Conservation (phyloP, 2,888 invertebrate species). For the Tribolium freemani region DNA sequence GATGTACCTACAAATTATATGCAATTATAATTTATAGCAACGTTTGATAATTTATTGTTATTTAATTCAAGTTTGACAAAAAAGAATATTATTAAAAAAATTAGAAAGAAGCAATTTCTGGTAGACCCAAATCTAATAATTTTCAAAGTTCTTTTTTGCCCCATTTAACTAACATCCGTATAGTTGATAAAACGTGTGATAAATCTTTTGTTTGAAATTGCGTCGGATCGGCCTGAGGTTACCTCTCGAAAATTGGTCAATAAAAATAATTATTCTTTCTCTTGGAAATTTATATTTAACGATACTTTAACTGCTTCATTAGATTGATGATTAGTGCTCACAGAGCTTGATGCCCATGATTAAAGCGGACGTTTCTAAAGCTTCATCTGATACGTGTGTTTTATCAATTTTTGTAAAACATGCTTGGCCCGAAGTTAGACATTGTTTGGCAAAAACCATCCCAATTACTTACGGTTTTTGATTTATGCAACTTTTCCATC, state of each 20-base stretch:
- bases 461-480: constrained; percentile 21
- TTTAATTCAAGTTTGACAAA: no score
- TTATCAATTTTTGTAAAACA: constrained; percentile 10
- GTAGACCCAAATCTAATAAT: no score
- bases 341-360: constrained; percentile 7
- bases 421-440: neutral
- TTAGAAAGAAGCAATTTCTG: no score
- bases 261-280: neutral
- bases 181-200: no score
- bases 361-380: constrained; percentile 5
- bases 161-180: no score
- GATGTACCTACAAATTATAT: no score
- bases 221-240: neutral
- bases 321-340: constrained; percentile 17
- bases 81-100: no score
- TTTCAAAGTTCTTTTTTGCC: no score
- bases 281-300: neutral
- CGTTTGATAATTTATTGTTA: no score
- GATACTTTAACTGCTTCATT: constrained; percentile 2
- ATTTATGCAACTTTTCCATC: constrained; percentile 25
- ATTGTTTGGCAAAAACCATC: neutral
- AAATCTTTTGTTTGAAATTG: no score
- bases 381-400: constrained; percentile 12
- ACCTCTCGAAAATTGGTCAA: neutral
- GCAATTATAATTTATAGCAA: no score